A percentile compares a stretch with the other conserved stretches of the same genome.
These are phyloP conservation scores for Macroglossus sobrinus DNA, from an alignment of 2,113 vertebrate genomes.

Conservation along the genomic window DNA sequence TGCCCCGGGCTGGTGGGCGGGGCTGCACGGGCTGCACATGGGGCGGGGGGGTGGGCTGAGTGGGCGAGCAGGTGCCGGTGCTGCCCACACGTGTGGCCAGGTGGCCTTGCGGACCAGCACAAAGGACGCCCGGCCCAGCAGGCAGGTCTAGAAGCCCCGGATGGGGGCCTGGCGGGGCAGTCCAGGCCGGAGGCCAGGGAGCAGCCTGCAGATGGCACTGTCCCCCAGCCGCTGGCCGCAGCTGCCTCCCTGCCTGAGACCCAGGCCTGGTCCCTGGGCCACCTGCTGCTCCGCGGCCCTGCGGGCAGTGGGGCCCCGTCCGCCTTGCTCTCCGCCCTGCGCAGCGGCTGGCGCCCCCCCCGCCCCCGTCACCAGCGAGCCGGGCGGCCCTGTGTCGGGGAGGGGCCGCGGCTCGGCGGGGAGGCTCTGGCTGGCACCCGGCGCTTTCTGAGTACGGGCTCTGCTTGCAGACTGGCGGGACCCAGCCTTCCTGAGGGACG, in stretches of 20 bases:
- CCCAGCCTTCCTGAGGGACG: conserved; percentile 92
- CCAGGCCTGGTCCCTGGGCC: not conserved
- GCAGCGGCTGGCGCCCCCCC: not conserved
- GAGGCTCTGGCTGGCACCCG: not conserved
- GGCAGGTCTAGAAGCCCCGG: accelerated
- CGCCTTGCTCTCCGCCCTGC: not conserved
- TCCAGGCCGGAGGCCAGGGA: not conserved
- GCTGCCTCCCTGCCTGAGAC: not conserved
- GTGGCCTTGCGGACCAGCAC: accelerated
- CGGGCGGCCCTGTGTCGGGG: not conserved
- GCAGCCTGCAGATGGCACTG: not conserved
- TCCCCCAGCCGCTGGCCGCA: not conserved
- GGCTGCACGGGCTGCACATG: accelerated
- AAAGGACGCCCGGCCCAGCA: not conserved
- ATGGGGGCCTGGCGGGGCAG: accelerated
- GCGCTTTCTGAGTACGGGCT: not conserved
- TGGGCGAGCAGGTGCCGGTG: accelerated
- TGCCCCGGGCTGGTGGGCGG: not conserved
- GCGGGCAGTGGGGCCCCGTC: not conserved
- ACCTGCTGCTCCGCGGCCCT: not conserved
- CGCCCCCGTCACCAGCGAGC: not conserved
- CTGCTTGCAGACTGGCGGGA: conserved; percentile 90
- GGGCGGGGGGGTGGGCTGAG: not conserved
- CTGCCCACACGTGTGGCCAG: not conserved
- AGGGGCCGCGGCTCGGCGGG: accelerated